Base-by-base conservation (phyloP, 2,113 vertebrate genomes). In the Osmerus mordax region DNA sequence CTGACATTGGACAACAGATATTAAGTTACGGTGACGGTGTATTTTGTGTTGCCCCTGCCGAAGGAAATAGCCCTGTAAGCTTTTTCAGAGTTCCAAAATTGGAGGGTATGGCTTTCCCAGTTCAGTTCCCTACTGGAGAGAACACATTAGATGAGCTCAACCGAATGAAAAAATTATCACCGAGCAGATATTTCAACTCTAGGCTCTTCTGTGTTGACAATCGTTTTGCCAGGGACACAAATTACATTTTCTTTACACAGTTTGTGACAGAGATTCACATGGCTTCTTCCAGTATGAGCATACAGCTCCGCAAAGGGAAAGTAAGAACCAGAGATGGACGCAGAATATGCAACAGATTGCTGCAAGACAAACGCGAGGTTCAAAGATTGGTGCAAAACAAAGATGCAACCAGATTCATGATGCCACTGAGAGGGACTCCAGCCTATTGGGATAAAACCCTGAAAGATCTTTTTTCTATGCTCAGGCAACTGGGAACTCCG, bases 361-460 rank as follows among this genome's bases (percentile, higher is more conserved):
- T 54, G 16, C 52, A 54, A 54, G 9, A 54, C 52, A 54, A 54
- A 54, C 9, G 52, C 3, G 52, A 54, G 16, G 70, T 69, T 3
- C 25, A 68, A 12, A 76, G 28, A 29, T 68, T 76, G 2, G 11
- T 80, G 2, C 3, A 23, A 0, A 74, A 78, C 18, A 72, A 65
- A 2, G 67, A 78, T 28, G 75, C 60, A 2, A 25, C 72, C 9
- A 14, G 62, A 21, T 82, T 85, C 21, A 85, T 85, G 83, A 19
- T 66, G 36, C 65, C 70, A 0, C 56, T 78, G 2, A 74, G 78
- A 77, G 80, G 73, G 1, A 78, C 69, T 2, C 74, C 68, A 5
- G 70, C 73, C 0, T 82, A 70, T 13, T 78, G 72, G 75, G 67
- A 75, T 3, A 81, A 77, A 77, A 73, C 25, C 1, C 0, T 72